These are phyloP conservation scores for Tiliqua scincoides DNA, from an alignment of 2,113 vertebrate species.

Conservation along the genomic window DNA sequence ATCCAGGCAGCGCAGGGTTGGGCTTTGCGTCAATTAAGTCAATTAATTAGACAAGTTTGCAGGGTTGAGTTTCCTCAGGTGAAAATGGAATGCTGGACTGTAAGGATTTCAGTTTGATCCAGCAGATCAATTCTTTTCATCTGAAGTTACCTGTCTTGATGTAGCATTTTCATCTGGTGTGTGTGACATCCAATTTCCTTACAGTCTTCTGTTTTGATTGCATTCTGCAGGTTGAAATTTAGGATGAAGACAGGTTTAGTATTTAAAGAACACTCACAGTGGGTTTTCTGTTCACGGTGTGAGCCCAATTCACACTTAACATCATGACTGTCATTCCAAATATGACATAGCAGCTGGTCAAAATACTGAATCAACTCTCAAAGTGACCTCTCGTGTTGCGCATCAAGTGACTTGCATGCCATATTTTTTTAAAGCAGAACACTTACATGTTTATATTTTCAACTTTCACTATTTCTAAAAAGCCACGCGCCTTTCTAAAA, in stretches of 20 bases:
- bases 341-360: neutral
- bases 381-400: neutral
- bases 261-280: neutral
- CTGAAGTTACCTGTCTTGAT: no score
- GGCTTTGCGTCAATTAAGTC: neutral
- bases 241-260: neutral
- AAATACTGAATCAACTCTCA: neutral
- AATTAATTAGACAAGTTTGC: neutral
- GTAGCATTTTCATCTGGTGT: no score
- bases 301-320: no score
- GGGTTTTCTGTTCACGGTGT: neutral
- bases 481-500: neutral
- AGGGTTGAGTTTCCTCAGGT: neutral
- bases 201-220: neutral
- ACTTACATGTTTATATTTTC: neutral
- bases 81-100: neutral
- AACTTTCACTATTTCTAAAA: neutral
- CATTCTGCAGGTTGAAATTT: neutral
- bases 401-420: neutral
- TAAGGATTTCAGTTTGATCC: neutral
- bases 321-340: neutral
- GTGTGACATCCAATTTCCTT: neutral
- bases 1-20: no score
- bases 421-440: no score
- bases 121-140: neutral